Conservation (phyloP, 2,797 vertebrate genomes). For the Eutrigla gurnardus region DNA sequence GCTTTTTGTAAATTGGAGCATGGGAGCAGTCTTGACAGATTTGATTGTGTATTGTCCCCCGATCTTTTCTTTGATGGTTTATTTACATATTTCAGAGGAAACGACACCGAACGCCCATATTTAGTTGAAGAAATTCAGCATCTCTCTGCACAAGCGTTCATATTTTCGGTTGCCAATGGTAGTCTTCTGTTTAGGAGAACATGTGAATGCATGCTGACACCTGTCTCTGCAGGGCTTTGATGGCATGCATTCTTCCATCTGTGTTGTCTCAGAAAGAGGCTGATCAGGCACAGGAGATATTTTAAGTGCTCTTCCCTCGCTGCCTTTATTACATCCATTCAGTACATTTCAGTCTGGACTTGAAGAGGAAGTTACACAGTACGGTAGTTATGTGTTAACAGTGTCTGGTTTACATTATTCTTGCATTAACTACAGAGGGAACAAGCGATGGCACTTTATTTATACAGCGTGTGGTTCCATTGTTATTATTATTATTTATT, state of each 20-base stretch:
- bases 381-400: background rate
- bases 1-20: conserved; percentile 18
- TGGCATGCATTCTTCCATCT: background rate
- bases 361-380: background rate
- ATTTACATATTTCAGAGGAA: background rate
- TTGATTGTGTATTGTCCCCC: background rate
- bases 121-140: conserved; percentile 6
- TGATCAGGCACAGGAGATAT: background rate
- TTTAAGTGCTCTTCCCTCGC: conserved; percentile 17
- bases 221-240: conserved; percentile 12
- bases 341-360: background rate
- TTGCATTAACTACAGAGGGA: conserved; percentile 24
- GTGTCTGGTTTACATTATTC: background rate
- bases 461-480: background rate
- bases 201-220: conserved; percentile 26
- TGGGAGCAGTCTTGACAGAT: conserved; percentile 1
- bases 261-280: background rate
- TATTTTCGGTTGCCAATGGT: background rate
- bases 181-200: conserved; percentile 16
- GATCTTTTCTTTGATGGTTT: background rate
- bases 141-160: conserved; percentile 15
- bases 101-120: background rate
- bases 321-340: conserved; percentile 8
- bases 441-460: background rate
- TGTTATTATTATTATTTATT: too few relatives aligned